Percentiles rank a stretch among this genome's conserved stretches.
Conservation (phyloP, 92 coral and sea anemone genomes). For the Parazoanthus swiftii region DNA sequence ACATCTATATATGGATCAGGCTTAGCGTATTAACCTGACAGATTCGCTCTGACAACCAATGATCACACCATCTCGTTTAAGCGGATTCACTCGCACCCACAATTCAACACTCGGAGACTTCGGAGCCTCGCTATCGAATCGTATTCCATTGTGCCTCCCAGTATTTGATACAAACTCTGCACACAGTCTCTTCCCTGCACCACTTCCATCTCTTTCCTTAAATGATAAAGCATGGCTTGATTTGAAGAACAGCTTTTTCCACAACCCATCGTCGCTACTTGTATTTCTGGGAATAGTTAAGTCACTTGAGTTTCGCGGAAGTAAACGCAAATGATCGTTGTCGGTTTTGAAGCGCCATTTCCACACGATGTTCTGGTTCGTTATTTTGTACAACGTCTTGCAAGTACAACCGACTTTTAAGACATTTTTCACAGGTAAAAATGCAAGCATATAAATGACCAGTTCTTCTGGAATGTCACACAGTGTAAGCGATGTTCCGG, state of each 20-base stretch:
- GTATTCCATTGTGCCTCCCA: conserved; percentile 49
- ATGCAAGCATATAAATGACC: conserved; percentile 55
- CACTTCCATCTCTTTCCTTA: conserved; percentile 45
- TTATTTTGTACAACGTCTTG: conserved; percentile 53
- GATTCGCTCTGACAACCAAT: conserved; percentile 91
- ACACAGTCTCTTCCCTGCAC: conserved; percentile 69
- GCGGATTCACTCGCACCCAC: conserved; percentile 67
- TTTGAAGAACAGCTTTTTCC: conserved; percentile 76
- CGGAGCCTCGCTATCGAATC: conserved; percentile 74
- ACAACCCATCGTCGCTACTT: conserved; percentile 39
- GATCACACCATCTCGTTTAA: conserved; percentile 81
- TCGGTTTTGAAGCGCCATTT: conserved; percentile 63
- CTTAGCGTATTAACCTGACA: conserved; percentile 56
- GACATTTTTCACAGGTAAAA: conserved; percentile 57
- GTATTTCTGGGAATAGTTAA: background rate
- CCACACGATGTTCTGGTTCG: conserved; percentile 78
- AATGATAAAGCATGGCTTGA: conserved; percentile 85
- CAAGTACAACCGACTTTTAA: conserved; percentile 67
- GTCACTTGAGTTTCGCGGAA: conserved; percentile 24
- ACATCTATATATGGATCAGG: too few relatives aligned
- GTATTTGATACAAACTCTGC: conserved; percentile 73
- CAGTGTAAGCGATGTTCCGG: background rate
- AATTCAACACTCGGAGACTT: conserved; percentile 62
- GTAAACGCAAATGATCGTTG: conserved; percentile 56
- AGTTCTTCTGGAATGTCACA: conserved; percentile 77